Percentiles rank a stretch among this genome's conserved stretches.
Conservation (phyloP, 2,797 vertebrate genomes). For the Cercopithecus diana region DNA sequence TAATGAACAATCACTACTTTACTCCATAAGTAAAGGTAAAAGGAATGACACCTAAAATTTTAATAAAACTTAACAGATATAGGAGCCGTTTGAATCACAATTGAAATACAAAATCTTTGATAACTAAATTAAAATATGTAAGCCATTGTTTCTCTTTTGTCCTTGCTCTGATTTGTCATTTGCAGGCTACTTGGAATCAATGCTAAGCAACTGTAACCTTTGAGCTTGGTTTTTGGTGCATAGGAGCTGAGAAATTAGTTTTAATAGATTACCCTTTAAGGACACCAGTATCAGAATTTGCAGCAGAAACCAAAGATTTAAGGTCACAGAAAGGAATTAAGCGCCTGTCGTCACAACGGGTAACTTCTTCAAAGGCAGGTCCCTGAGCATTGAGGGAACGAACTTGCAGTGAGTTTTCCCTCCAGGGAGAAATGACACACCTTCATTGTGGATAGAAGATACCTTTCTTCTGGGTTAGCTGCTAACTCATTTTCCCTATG, state of each 20-base stretch:
- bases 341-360: neutral
- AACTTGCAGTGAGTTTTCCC: neutral
- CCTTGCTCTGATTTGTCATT: neutral
- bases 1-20: neutral
- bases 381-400: neutral
- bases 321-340: neutral
- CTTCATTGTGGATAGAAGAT: neutral
- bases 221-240: neutral
- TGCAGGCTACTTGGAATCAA: neutral
- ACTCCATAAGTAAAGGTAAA: neutral
- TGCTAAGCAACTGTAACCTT: neutral
- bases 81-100: neutral
- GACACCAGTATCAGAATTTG: neutral
- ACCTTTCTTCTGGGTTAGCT: constrained; percentile 39
- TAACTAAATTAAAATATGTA: neutral
- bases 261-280: neutral
- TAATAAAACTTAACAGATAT: neutral
- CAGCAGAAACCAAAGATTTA: constrained; percentile 8
- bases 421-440: neutral
- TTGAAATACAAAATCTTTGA: neutral
- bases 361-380: constrained; percentile 29
- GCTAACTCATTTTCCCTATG: constrained; percentile 23
- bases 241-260: neutral
- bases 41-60: neutral
- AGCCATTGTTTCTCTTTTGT: neutral